These are phyloP conservation scores for Pangasius sanitwongsei DNA, from an alignment of 2,797 vertebrate species.

Conservation along the genomic window DNA sequence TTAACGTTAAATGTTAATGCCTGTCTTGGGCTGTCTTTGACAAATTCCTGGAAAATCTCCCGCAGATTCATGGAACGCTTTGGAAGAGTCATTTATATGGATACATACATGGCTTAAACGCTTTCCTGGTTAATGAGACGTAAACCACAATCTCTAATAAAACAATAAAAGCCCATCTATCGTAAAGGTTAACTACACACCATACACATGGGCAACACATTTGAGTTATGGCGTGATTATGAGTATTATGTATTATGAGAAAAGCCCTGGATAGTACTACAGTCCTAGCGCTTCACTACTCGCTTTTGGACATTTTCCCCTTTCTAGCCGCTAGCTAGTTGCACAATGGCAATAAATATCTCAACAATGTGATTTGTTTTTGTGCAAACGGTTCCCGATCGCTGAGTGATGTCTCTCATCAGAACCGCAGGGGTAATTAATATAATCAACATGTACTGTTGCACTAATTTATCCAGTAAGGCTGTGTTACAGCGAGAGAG, in stretches of 20 bases:
- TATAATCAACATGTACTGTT: background rate
- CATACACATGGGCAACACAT: background rate
- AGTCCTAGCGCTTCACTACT: background rate
- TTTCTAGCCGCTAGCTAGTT: background rate
- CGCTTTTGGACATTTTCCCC: background rate
- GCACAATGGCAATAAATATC: background rate
- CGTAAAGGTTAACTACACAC: conserved; percentile 20
- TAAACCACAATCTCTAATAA: conserved; percentile 31
- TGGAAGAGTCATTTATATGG: conserved; percentile 32
- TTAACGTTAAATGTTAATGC: conserved; percentile 3
- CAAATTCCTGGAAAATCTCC: conserved; percentile 41
- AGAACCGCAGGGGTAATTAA: background rate
- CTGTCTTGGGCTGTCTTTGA: conserved; percentile 20
- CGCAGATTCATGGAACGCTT: conserved; percentile 18
- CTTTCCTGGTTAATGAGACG: conserved; percentile 41
- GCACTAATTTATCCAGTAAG: background rate
- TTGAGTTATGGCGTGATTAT: background rate
- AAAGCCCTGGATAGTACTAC: background rate
- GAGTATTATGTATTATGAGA: background rate
- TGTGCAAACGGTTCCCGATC: background rate
- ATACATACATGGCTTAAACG: conserved; percentile 4
- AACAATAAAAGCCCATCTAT: conserved; percentile 34
- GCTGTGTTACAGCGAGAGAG: background rate
- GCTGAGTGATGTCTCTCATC: background rate
- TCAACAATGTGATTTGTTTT: background rate